These are phyloP conservation scores for Anarrhichthys ocellatus DNA, from an alignment of 2,113 vertebrate genomes.

Conservation along the genomic window DNA sequence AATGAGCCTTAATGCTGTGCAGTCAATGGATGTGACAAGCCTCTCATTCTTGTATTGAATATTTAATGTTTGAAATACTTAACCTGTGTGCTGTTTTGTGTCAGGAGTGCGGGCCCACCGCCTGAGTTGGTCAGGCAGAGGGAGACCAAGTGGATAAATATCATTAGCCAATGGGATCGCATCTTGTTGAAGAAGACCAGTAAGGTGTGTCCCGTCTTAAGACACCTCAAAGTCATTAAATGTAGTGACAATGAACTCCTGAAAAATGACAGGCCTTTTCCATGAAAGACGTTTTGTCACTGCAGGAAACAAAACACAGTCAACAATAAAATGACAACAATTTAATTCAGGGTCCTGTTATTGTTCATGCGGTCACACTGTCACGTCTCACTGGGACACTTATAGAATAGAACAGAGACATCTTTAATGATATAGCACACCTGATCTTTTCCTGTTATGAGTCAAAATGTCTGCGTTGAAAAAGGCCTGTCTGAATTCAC, in stretches of 20 bases:
- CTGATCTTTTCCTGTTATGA: neutral
- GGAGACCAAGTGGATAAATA: conserved; percentile 90
- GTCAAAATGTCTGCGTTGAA: neutral
- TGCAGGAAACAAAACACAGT: neutral
- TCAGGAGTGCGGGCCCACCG: conserved; percentile 78
- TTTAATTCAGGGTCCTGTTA: neutral
- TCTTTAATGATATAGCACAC: neutral
- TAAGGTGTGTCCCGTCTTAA: conserved; percentile 79
- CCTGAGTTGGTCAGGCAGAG: conserved; percentile 88
- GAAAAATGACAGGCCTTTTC: neutral
- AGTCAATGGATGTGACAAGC: neutral
- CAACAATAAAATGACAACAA: neutral
- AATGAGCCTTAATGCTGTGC: neutral
- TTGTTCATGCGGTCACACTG: neutral
- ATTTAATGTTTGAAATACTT: neutral
- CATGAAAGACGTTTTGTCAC: neutral
- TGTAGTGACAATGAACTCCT: neutral
- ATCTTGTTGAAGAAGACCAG: conserved; percentile 84
- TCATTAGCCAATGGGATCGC: conserved; percentile 88
- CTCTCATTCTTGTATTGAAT: neutral
- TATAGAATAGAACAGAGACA: neutral
- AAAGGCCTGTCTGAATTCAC: neutral
- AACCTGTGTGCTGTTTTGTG: conserved; percentile 42
- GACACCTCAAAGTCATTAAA: neutral
- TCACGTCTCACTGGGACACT: neutral